Conservation (phyloP, 23 tunicate species). For the Trididemnum miniatum region DNA sequence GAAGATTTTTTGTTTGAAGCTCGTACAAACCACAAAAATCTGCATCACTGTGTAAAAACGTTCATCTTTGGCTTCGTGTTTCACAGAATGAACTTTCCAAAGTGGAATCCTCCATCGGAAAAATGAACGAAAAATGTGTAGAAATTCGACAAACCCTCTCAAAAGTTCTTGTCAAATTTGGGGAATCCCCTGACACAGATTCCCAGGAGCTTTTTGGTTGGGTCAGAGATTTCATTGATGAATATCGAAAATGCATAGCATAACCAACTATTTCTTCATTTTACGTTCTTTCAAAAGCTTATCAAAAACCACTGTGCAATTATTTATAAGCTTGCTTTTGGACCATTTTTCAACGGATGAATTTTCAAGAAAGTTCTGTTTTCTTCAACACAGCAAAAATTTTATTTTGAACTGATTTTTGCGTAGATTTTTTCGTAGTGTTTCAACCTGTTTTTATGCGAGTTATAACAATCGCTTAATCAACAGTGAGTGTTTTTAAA, state of each 20-base stretch:
- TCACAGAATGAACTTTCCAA: slow-evolving; percentile 5
- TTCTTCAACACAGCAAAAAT: too few relatives aligned
- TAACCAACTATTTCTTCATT: background rate
- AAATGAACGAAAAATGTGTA: slow-evolving; percentile 50
- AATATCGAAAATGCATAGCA: slow-evolving; percentile 19
- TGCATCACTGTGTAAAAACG: too few relatives aligned
- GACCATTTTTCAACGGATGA: background rate
- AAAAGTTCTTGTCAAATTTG: slow-evolving; percentile 62
- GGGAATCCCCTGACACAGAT: slow-evolving; percentile 66
- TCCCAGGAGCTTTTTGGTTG: slow-evolving; percentile 61
- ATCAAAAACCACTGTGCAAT: background rate
- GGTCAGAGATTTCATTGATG: slow-evolving; percentile 43
- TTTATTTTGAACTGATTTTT: too few relatives aligned
- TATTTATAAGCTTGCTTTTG: background rate
- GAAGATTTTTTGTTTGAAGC: too few relatives aligned
- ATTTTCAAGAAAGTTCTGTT: background rate
- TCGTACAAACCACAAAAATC: too few relatives aligned
- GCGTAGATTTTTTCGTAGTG: too few relatives aligned
- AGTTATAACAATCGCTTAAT: too few relatives aligned
- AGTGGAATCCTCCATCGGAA: slow-evolving; percentile 27
- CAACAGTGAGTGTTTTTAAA: too few relatives aligned
- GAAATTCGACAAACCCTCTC: slow-evolving; percentile 47
- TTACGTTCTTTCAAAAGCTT: background rate
- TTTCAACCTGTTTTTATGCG: too few relatives aligned
- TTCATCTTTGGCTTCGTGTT: too few relatives aligned